These are phyloP conservation scores for Drosophila fulvimacula DNA, from an alignment of 2,888 invertebrate species.

Conservation along the genomic window DNA sequence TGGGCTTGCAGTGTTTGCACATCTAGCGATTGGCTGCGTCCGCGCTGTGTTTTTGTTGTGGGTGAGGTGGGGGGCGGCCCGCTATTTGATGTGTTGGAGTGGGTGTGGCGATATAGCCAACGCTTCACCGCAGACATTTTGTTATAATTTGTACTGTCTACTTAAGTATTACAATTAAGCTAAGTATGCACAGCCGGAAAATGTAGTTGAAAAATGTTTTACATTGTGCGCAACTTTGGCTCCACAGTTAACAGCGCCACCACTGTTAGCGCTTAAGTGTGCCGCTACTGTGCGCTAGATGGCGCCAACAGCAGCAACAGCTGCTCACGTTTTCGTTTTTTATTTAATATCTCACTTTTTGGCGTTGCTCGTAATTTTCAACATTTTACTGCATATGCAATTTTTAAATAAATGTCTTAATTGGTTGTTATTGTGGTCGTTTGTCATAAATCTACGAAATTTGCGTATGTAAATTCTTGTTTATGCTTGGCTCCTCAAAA, in stretches of 20 bases:
- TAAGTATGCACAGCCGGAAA: constrained; percentile 49
- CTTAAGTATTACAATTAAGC: constrained; percentile 23
- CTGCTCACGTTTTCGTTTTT: constrained; percentile 5
- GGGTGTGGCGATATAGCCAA: constrained; percentile 83
- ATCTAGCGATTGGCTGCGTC: constrained; percentile 84
- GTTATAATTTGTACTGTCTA: constrained; percentile 8
- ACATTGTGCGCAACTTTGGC: constrained; percentile 34
- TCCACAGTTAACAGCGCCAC: constrained; percentile 32
- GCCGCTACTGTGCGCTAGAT: constrained; percentile 33
- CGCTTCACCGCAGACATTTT: constrained; percentile 84
- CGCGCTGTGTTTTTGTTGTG: constrained; percentile 77
- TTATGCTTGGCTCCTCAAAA: constrained; percentile 1
- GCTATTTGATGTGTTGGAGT: constrained; percentile 66
- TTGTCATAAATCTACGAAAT: constrained; percentile 4
- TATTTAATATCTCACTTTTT: constrained; percentile 2
- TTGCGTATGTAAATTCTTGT: neutral
- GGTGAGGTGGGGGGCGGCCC: constrained; percentile 68
- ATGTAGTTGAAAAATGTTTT: constrained; percentile 30
- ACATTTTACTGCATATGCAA: constrained; percentile 15
- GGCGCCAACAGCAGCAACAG: constrained; percentile 42
- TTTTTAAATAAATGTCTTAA: constrained; percentile 23
- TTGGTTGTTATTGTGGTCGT: constrained; percentile 9
- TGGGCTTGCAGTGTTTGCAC: constrained; percentile 83
- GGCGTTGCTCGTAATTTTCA: constrained; percentile 16
- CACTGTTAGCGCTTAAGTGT: constrained; percentile 4